phyloP scores from a whole-genome alignment of 2,113 vertebrate species.

The Buteo buteo region DNA sequence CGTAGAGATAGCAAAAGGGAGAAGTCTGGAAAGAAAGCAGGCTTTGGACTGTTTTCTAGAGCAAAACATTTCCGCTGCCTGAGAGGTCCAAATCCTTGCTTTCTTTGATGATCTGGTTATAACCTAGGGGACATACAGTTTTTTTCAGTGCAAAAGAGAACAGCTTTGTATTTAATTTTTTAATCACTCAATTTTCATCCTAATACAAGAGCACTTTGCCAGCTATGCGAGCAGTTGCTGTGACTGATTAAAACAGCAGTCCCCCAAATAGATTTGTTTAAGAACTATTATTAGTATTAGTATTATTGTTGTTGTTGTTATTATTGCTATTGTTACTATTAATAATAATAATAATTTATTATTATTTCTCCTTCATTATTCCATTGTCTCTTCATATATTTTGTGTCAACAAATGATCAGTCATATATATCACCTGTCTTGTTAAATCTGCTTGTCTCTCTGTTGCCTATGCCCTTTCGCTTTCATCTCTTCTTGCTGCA shows the following conservation, averaged over 20 bases:
- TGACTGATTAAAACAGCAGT: background rate
- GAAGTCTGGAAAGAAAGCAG: background rate
- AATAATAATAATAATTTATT: background rate
- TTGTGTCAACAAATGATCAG: background rate
- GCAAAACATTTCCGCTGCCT: background rate
- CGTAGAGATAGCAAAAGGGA: background rate
- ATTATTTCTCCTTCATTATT: background rate
- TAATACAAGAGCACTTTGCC: background rate
- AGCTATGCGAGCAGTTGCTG: background rate
- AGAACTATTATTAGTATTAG: background rate
- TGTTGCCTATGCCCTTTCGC: background rate
- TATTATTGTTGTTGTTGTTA: background rate
- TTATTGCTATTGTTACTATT: too few species aligned
- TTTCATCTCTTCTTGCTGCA: constrained; percentile 49
- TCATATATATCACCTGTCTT: background rate
- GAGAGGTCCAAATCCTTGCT: background rate
- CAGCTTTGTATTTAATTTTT: background rate
- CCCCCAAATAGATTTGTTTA: background rate
- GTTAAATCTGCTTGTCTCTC: constrained; percentile 35
- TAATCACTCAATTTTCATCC: background rate
- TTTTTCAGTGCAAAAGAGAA: background rate
- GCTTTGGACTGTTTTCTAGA: background rate
- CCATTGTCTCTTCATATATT: background rate
- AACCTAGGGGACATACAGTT: background rate
- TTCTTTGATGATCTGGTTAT: background rate